Evolutionary conservation across 2,113 vertebrate species (phyloP), one percentile per base, ranked within the genome.

Genomic region (Perca flavescens): DNA sequence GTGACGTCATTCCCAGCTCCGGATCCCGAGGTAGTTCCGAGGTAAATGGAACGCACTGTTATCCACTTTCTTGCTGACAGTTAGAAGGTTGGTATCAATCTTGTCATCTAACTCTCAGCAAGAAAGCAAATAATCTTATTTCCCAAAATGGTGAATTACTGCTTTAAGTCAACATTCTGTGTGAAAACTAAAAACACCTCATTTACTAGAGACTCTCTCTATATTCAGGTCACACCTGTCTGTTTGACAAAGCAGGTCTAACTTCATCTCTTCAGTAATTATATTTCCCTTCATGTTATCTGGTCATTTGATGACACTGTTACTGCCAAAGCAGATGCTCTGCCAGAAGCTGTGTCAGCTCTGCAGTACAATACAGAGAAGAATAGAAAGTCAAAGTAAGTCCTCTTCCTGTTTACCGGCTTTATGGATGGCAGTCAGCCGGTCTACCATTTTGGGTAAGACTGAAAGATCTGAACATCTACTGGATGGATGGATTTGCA

Each of bases 241-340:
- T 81, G 49, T 56, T 62, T 79, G 31, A 77, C 15, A 69, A 49
- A 77, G 67, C 50, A 28, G 15, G 13, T 82, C 11, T 5, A 72
- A 46, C 50, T n/a, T 22, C 25, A 53, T 65, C 43, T 60, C 74
- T 72, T 63, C 25, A 53, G 43, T 77, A 46, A 63, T 67, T 52
- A 68, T 58, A 40, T 77, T 46, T 49, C 12, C 4, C 34, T 61
- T 83, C 14, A 17, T 46, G 28, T 65, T 74, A 56, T 62, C 47
- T 88, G 79, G 67, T 79, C 67, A 36, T 56, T 57, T 58, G 43
- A 85, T 64, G 57, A 69, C 22, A 47, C 28, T 53, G 71, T 77
- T 73, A 64, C 49, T 31, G n/a, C 9, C 52, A 66, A 77, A 80
- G 67, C 68, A 83, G 77, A 65, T 80, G 83, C 13, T 73, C 25